Percentiles rank a stretch among this genome's conserved stretches.
Evolutionary conservation across 1,140 invertebrate genomes (phyloP).

Genomic region (Samia ricini): DNA sequence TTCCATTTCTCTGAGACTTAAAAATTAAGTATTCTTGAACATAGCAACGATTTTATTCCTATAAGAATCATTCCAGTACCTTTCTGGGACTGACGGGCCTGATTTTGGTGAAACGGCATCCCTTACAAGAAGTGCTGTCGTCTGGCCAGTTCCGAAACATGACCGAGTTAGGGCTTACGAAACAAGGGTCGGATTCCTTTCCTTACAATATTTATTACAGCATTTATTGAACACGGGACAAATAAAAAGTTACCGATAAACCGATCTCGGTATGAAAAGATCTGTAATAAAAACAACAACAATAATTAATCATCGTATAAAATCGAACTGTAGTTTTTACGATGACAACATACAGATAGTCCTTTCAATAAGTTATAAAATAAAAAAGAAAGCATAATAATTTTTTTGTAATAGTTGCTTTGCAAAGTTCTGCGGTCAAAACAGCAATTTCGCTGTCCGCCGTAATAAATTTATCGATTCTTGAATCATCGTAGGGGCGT

Average conservation of each 20-base stretch:
- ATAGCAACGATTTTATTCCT: constrained; percentile 12
- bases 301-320: constrained; percentile 7
- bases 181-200: constrained; percentile 17
- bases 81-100: not conserved
- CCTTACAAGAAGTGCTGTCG: constrained; percentile 5
- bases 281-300: not conserved
- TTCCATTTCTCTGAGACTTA: constrained; percentile 4
- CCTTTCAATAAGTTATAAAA: constrained; percentile 52
- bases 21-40: constrained; percentile 16
- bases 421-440: constrained; percentile 59
- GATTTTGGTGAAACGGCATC: constrained; percentile 23
- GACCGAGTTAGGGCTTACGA: constrained; percentile 23
- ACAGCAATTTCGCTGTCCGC: constrained; percentile 75
- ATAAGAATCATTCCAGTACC: constrained; percentile 9
- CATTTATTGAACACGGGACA: not conserved
- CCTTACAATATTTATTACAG: not conserved
- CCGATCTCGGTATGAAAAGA: not conserved
- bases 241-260: not conserved
- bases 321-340: constrained; percentile 21
- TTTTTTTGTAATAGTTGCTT: constrained; percentile 46
- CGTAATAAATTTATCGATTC: constrained; percentile 69
- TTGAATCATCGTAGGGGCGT: constrained; percentile 71
- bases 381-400: constrained; percentile 52
- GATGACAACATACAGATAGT: constrained; percentile 27
- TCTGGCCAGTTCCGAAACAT: constrained; percentile 8